Base-by-base conservation (phyloP, 2,797 vertebrate genomes). In the Poeciliopsis turneri region DNA sequence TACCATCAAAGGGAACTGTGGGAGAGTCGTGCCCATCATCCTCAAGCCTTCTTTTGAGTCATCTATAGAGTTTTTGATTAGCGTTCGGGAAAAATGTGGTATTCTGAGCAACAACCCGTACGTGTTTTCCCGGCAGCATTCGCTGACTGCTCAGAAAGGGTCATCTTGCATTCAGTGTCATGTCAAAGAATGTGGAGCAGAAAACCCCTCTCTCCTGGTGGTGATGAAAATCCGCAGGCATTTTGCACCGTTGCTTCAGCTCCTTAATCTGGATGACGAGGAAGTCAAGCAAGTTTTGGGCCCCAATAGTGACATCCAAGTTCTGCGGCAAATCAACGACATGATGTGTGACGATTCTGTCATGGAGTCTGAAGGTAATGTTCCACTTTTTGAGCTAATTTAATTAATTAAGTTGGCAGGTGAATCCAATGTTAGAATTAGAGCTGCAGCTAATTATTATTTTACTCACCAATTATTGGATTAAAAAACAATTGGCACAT, bases 201-300 rank as follows among this genome's bases (percentile, higher is more conserved):
- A 87, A 30, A 45, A 87, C 33, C 87, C 90, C 0, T 25, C 87
- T 30, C 33, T n/a, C 0, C 83, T 94, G 53, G 79, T 70, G 0
- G 33, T 74, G 0, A 4, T 30, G 0, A 91, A 88, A 33, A 84
- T 92, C 46, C 77, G 53, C 57, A 78, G 68, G 72, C 89, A 91
- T 57, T 90, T 86, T 11, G 45, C 76, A 8, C 80, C 79, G 8
- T 85, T 89, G 87, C 61, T 94, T 0, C 89, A 88, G 74, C 9
- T 91, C 59, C 82, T 93, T 13, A 91, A 85, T 82, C 30, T 94
- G 69, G 84, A 92, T 18, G 78, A 89, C 1, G 51, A 85, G 0
- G 92, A 93, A 76, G 86, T 85, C 1, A 10, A 51, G 6, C 90
- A 88, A 6, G 86, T 94, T 10, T 81, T 92, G 4, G 90, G 90